Percentiles rank a stretch among this genome's conserved stretches.
phyloP scores from a whole-genome alignment of 1,140 invertebrate genomes.

The Melanaphis sacchari region DNA sequence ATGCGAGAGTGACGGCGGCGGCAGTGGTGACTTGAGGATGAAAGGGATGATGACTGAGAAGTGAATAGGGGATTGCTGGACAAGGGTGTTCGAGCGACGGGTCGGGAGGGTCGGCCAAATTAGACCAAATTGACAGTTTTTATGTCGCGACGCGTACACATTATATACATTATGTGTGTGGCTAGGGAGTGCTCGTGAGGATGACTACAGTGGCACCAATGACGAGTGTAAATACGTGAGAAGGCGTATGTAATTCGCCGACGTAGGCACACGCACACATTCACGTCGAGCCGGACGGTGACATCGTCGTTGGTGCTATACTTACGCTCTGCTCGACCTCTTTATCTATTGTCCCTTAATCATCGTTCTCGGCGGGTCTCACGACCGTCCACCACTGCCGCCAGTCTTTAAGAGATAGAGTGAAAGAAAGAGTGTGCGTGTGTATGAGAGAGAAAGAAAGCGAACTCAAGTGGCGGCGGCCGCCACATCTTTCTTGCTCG shows the following conservation, averaged over 20 bases:
- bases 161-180: neutral
- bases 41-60: too few species aligned
- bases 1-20: too few species aligned
- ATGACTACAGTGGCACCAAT: neutral
- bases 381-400: neutral
- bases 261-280: slow-evolving; percentile 10
- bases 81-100: neutral
- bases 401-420: neutral
- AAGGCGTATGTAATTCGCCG: slow-evolving; percentile 54
- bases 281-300: neutral
- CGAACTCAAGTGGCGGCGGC: neutral
- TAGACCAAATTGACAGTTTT: slow-evolving; percentile 43
- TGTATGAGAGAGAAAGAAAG: too few species aligned
- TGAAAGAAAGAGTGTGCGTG: too few species aligned
- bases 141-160: neutral
- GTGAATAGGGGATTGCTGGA: neutral
- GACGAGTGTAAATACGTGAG: slow-evolving; percentile 55
- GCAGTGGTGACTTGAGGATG: too few species aligned
- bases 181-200: neutral
- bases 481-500: neutral
- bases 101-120: neutral
- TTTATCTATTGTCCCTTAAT: slow-evolving; percentile 54
- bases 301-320: neutral
- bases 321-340: slow-evolving; percentile 40
- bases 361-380: slow-evolving; percentile 49